phyloP scores from a whole-genome alignment of 1,140 invertebrate species.

The Chionoecetes opilio region DNA sequence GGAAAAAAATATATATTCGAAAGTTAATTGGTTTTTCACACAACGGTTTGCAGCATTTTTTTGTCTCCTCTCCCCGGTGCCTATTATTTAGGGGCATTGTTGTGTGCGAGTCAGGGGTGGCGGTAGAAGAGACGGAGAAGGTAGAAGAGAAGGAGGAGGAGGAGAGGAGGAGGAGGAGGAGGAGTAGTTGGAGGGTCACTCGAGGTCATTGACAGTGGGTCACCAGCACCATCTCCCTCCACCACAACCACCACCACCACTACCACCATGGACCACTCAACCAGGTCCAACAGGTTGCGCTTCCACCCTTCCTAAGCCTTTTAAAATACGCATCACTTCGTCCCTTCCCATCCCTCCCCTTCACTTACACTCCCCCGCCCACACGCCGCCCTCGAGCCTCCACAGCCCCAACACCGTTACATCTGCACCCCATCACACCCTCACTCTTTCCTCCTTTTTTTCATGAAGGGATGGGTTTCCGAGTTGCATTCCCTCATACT shows the following conservation, averaged over 20 bases:
- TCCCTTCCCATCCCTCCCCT: slow-evolving; percentile 32
- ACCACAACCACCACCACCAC: not conserved
- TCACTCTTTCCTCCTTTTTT: slow-evolving; percentile 7
- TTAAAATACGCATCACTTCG: slow-evolving; percentile 32
- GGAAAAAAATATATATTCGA: not conserved
- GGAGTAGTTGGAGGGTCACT: not conserved
- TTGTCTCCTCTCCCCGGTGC: not conserved
- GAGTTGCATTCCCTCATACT: slow-evolving; percentile 18
- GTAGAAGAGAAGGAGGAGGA: not conserved
- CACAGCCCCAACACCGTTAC: not conserved
- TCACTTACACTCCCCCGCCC: slow-evolving; percentile 38
- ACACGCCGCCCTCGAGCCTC: not conserved
- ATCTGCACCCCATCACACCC: slow-evolving; percentile 15
- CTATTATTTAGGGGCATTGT: slow-evolving; percentile 21
- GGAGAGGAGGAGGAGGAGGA: not conserved
- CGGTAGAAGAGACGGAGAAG: not conserved
- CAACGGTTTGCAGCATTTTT: not conserved
- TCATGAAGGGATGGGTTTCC: not conserved
- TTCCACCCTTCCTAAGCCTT: slow-evolving; percentile 30
- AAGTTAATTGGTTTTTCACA: slow-evolving; percentile 21
- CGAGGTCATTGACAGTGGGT: slow-evolving; percentile 13
- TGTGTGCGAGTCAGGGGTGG: slow-evolving; percentile 11
- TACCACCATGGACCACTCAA: not conserved
- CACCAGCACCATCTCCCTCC: slow-evolving; percentile 8
- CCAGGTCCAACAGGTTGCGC: slow-evolving; percentile 15